Evolutionary conservation across 2,113 vertebrate genomes (phyloP).

Genomic region (Poecilia latipinna): DNA sequence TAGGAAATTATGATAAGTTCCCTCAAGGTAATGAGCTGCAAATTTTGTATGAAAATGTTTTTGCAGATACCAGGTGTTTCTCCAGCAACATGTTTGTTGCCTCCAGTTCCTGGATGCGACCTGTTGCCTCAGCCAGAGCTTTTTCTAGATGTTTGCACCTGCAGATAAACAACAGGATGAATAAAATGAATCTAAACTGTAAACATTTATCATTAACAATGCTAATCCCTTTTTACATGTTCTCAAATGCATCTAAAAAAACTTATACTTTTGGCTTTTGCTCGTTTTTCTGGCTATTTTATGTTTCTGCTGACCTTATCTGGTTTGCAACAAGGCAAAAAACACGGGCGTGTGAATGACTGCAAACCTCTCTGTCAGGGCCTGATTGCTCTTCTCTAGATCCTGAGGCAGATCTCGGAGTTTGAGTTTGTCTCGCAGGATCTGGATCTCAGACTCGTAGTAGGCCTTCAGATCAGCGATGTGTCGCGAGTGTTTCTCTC

Average conservation of each 20-base stretch:
- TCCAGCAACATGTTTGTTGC: conserved; percentile 87
- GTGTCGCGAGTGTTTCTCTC: conserved; percentile 92
- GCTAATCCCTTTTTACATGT: too few species aligned
- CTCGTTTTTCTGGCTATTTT: background rate
- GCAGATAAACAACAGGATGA: background rate
- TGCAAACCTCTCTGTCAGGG: conserved; percentile 84
- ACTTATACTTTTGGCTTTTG: too few species aligned
- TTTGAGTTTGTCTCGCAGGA: conserved; percentile 87
- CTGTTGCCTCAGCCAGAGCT: conserved; percentile 85
- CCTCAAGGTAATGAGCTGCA: too few species aligned
- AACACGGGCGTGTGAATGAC: background rate
- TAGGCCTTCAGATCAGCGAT: conserved; percentile 92
- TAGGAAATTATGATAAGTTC: too few species aligned
- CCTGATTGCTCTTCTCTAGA: conserved; percentile 85
- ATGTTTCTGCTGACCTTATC: background rate
- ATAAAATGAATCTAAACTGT: background rate
- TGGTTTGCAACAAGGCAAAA: background rate
- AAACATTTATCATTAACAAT: too few species aligned
- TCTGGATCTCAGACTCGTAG: conserved; percentile 91
- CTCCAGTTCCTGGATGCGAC: conserved; percentile 84
- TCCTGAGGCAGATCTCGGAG: conserved; percentile 79
- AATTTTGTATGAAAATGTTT: background rate
- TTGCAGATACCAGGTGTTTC: conserved; percentile 84
- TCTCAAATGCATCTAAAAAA: too few species aligned
- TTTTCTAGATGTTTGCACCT: conserved; percentile 89